Evolutionary conservation across 2,888 invertebrate species (phyloP), one percentile per base, ranked within the genome.

Genomic region (Liodrosophila aerea): DNA sequence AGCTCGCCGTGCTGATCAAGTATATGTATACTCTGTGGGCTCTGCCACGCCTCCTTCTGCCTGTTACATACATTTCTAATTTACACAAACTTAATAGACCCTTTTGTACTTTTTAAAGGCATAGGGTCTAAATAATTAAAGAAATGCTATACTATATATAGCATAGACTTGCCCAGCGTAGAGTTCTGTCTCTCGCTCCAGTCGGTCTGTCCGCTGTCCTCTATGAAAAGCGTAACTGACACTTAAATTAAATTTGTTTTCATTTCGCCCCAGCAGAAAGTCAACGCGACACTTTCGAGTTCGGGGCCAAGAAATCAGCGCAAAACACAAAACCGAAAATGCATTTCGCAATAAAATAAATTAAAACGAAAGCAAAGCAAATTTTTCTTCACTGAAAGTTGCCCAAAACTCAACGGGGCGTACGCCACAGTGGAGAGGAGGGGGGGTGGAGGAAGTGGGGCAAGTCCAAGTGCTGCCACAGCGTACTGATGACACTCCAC

Each of bases 171-270:
- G 59, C 46, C 31, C 50, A 34, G 36, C 31, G 12, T 27, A 41
- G 12, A 29, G 43, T 58, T 61, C 52, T 57, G n/a, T 11, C 9
- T 22, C 49, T 12, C n/a, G 9, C 27, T 27, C 34, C 31, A 34
- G 27, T 50, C 4, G 8, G 41, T 30, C 31, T 53, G 30, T 51
- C 64, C 33, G 49, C 52, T 33, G 22, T 22, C 22, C 22, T 22
- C 22, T 69, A 71, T 74, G 82, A 81, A 77, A 76, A 84, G 70
- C 77, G 77, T 84, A 77, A 81, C 85, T 77, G 77, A 77, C 77
- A 77, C 77, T 77, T 77, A 76, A 77, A 77, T 77, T 84, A 76
- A 81, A 77, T 77, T 77, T 77, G 85, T 81, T 77, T 81, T 76
- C 70, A 81, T 75, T 76, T 63, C 47, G 53, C 43, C 39, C 37